Percentiles rank a stretch among this genome's conserved stretches.
Conservation (phyloP, 2,888 invertebrate species). For the Agonopterix heracliana region DNA sequence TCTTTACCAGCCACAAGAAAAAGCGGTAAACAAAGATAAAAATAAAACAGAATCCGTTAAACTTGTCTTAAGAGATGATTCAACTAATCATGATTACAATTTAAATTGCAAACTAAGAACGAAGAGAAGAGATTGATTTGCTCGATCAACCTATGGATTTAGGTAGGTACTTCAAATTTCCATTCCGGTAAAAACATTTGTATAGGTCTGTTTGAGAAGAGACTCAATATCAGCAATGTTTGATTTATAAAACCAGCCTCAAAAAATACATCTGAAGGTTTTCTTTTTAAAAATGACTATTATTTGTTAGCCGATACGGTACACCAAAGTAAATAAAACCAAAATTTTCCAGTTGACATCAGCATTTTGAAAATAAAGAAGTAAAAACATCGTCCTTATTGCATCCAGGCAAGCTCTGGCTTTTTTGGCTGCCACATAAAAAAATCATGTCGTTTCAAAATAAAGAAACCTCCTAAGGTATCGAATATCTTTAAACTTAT, state of each 20-base stretch:
- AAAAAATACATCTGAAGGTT: conserved; percentile 1
- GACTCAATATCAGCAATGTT: background rate
- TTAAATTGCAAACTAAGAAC: background rate
- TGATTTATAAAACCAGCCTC: background rate
- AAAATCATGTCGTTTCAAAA: background rate
- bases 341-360: conserved; percentile 1
- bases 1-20: no score
- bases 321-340: background rate
- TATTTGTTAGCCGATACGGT: no score
- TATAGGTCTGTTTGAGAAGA: conserved; percentile 1
- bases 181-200: background rate
- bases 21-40: background rate
- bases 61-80: background rate
- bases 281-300: background rate
- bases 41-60: background rate
- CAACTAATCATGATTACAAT: conserved; percentile 1
- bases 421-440: conserved; percentile 3
- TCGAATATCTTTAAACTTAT: no score
- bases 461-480: no score
- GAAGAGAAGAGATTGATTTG: background rate
- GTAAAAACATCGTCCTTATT: conserved; percentile 1
- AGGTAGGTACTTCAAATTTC: no score
- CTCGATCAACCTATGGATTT: background rate
- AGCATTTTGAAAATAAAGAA: conserved; percentile 5
- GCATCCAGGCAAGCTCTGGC: background rate